Conservation (phyloP, 2,797 vertebrate genomes). For the Brachyrhaphis roseni region DNA sequence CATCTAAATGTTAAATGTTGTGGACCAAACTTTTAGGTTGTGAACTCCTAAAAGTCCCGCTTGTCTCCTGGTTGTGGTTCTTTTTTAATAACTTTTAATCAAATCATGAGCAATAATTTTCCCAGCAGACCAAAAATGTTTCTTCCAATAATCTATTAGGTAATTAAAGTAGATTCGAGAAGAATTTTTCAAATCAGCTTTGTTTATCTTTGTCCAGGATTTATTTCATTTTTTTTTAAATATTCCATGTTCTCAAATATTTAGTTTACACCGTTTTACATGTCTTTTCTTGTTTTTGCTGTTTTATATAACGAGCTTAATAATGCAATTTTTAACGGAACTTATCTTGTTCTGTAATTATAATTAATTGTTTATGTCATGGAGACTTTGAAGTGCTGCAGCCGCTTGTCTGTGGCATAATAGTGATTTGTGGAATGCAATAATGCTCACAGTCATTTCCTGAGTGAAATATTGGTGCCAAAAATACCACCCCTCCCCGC, state of each 20-base stretch:
- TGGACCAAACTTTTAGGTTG: too few relatives aligned
- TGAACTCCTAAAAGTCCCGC: too few relatives aligned
- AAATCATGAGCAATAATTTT: not conserved
- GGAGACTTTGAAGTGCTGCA: constrained; percentile 24
- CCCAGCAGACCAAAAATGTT: not conserved
- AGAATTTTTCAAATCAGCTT: not conserved
- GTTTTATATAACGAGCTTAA: constrained; percentile 6
- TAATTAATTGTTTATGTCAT: constrained; percentile 43
- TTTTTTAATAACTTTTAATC: too few relatives aligned
- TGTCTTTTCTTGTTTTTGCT: not conserved
- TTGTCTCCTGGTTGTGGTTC: not conserved
- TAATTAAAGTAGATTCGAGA: not conserved
- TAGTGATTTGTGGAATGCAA: constrained; percentile 55
- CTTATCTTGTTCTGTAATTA: constrained; percentile 23
- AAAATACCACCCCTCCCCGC: constrained; percentile 50
- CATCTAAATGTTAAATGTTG: too few relatives aligned
- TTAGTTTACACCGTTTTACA: not conserved
- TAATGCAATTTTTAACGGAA: constrained; percentile 48
- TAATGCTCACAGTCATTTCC: constrained; percentile 59
- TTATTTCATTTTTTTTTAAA: not conserved
- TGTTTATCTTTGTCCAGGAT: not conserved
- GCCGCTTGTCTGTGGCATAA: constrained; percentile 41
- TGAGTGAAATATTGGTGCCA: constrained; percentile 59
- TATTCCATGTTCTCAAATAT: not conserved
- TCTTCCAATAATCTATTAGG: not conserved